Conservation (phyloP, 2,797 vertebrate species). For the Glyptemys insculpta region DNA sequence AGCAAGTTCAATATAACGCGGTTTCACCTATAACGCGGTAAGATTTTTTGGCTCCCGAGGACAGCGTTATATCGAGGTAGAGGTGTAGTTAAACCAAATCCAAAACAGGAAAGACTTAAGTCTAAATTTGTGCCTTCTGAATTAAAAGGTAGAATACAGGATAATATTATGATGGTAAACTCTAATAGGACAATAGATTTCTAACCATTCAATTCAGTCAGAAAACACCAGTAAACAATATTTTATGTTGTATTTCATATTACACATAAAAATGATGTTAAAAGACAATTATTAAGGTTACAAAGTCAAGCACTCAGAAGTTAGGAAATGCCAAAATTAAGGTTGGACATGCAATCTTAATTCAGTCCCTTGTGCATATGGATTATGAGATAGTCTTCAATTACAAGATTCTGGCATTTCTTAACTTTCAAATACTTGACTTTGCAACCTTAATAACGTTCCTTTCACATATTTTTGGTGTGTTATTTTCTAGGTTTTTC, state of each 20-base stretch:
- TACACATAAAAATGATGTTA: background rate
- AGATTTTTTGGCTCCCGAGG: too few species aligned
- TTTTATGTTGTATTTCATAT: background rate
- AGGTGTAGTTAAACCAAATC: background rate
- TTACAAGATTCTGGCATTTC: too few species aligned
- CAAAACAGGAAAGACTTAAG: background rate
- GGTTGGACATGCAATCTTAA: too few species aligned
- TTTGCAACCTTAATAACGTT: too few species aligned
- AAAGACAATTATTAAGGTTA: background rate
- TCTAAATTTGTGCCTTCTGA: background rate
- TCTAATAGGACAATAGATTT: background rate
- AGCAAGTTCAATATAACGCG: too few species aligned
- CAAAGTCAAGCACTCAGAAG: background rate
- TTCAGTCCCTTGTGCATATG: too few species aligned
- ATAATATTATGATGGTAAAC: background rate
- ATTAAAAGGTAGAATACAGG: background rate
- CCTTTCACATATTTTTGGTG: too few species aligned
- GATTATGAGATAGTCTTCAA: too few species aligned
- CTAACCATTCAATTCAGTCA: fast-evolving
- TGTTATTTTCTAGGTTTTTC: too few species aligned
- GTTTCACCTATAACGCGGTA: too few species aligned
- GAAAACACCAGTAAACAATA: background rate
- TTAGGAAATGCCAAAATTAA: background rate
- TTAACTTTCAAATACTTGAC: too few species aligned
- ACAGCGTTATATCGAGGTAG: too few species aligned